phyloP scores from a whole-genome alignment of 2,797 vertebrate genomes.

The Staurois parvus region DNA sequence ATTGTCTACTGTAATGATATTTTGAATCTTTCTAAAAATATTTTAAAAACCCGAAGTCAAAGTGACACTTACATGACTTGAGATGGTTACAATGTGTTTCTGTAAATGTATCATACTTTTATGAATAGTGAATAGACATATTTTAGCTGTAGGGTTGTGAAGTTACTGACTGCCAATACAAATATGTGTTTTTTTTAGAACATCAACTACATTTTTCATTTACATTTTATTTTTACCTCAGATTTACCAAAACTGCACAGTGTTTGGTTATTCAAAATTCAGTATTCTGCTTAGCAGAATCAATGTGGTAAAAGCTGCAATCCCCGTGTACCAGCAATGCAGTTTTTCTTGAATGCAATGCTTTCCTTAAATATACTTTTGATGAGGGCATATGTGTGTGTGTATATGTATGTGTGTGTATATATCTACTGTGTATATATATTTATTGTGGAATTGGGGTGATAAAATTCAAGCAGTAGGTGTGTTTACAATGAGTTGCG shows the following conservation, averaged over 20 bases:
- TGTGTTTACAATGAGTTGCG: too few species aligned
- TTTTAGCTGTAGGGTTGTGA: constrained; percentile 30
- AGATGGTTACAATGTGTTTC: constrained; percentile 34
- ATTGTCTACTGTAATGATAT: constrained; percentile 31
- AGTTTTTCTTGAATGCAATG: too few species aligned
- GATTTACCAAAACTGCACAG: background rate
- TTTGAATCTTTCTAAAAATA: constrained; percentile 43
- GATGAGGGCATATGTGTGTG: too few species aligned
- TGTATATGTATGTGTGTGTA: too few species aligned
- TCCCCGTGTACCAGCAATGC: too few species aligned
- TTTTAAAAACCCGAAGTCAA: constrained; percentile 22
- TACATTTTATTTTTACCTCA: constrained; percentile 33
- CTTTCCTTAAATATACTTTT: too few species aligned
- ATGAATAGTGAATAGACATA: constrained; percentile 51
- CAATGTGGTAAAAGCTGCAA: too few species aligned
- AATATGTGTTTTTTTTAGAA: constrained; percentile 38
- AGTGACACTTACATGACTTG: constrained; percentile 32
- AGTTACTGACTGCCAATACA: constrained; percentile 39
- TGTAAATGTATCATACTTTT: constrained; percentile 46
- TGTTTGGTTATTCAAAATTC: background rate
- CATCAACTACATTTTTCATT: constrained; percentile 31
- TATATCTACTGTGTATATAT: too few species aligned
- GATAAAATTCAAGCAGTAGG: too few species aligned
- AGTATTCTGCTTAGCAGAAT: too few species aligned
- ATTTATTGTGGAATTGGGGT: too few species aligned